Evolutionary conservation across 2,888 invertebrate genomes (phyloP).

Genomic region (Epistrophe eligans): DNA sequence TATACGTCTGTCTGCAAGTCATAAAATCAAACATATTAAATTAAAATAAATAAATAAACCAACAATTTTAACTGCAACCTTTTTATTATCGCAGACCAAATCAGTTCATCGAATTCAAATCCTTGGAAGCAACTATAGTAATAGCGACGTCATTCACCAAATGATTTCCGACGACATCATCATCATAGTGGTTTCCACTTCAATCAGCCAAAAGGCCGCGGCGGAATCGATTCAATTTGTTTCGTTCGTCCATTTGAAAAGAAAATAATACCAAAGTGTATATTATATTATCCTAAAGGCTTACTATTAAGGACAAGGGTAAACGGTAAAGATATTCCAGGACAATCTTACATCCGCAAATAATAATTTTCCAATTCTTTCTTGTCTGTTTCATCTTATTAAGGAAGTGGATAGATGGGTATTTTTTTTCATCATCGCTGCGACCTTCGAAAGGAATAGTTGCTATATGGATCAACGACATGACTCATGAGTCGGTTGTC

Average conservation of each 20-base stretch:
- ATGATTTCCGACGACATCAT: not conserved
- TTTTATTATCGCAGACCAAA: too few relatives aligned
- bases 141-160: too few relatives aligned
- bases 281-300: constrained; percentile 13
- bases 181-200: constrained; percentile 32
- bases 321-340: not conserved
- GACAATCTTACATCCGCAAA: constrained; percentile 34
- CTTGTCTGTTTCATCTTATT: not conserved
- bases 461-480: not conserved
- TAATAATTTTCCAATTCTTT: constrained; percentile 33
- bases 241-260: constrained; percentile 5
- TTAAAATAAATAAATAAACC: too few relatives aligned
- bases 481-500: too few relatives aligned
- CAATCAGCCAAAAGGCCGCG: constrained; percentile 21
- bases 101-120: too few relatives aligned
- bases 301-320: constrained; percentile 15
- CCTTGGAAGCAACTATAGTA: too few relatives aligned
- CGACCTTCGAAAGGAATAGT: not conserved
- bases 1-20: too few relatives aligned
- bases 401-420: not conserved
- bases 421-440: too few relatives aligned
- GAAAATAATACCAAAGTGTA: too few relatives aligned
- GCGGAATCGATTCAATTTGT: constrained; percentile 10
- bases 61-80: too few relatives aligned
- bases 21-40: too few relatives aligned